phyloP scores from a whole-genome alignment of 2,888 invertebrate species.

The Onthophagus sagittarius region DNA sequence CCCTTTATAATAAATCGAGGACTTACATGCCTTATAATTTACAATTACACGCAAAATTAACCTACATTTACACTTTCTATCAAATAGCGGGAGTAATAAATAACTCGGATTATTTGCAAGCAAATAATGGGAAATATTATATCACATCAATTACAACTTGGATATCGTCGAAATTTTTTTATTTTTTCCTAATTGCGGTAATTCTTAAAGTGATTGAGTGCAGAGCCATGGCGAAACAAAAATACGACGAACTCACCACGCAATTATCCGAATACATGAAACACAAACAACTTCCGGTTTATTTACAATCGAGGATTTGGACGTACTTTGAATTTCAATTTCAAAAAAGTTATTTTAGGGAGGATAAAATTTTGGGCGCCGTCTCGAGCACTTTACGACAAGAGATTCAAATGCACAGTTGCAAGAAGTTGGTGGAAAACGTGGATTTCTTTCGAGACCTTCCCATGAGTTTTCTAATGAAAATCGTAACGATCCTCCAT shows the following conservation, averaged over 20 bases:
- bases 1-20: conserved; percentile 9
- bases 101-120: conserved; percentile 9
- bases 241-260: conserved; percentile 37
- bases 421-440: conserved; percentile 44
- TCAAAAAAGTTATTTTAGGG: conserved; percentile 45
- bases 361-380: conserved; percentile 37
- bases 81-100: conserved; percentile 15
- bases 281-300: conserved; percentile 46
- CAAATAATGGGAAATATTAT: neutral
- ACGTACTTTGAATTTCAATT: conserved; percentile 45
- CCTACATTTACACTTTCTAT: conserved; percentile 18
- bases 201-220: conserved; percentile 19
- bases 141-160: conserved; percentile 9
- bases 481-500: conserved; percentile 38
- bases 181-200: conserved; percentile 16
- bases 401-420: conserved; percentile 46
- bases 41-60: conserved; percentile 14
- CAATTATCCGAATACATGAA: conserved; percentile 47
- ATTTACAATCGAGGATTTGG: conserved; percentile 42
- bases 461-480: conserved; percentile 37
- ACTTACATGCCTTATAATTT: conserved; percentile 18
- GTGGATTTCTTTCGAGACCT: conserved; percentile 45
- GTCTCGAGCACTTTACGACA: conserved; percentile 15
- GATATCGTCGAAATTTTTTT: conserved; percentile 14
- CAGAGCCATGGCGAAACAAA: conserved; percentile 30